Percentiles rank a stretch among this genome's conserved stretches.
Evolutionary conservation across 2,797 vertebrate genomes (phyloP).

Genomic region (Micromesistius poutassou): DNA sequence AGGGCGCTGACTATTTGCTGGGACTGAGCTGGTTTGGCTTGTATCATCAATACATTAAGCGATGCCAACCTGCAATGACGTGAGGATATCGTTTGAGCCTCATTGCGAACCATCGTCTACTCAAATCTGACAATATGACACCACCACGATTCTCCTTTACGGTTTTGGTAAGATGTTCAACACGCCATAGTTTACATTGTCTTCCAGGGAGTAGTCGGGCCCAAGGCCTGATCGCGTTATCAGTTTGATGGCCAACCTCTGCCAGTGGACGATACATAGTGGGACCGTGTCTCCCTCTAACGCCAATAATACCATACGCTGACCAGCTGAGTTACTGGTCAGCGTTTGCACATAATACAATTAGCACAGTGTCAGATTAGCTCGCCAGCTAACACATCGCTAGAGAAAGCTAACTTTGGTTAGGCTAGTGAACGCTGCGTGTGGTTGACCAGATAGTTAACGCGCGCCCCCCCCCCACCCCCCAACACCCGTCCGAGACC

Average conservation of each 20-base stretch:
- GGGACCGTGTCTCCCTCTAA: neutral
- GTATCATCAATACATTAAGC: conserved; percentile 6
- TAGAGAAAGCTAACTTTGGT: neutral
- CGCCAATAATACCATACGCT: neutral
- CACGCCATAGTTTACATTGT: conserved; percentile 22
- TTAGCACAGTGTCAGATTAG: neutral
- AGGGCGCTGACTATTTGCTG: conserved; percentile 56
- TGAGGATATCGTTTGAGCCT: neutral
- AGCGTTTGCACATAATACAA: neutral
- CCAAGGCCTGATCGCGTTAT: conserved; percentile 34
- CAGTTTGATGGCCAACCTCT: conserved; percentile 3
- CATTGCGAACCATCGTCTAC: neutral
- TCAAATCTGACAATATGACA: neutral
- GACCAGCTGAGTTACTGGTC: neutral
- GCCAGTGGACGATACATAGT: neutral
- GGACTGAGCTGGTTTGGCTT: conserved; percentile 24
- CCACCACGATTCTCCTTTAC: neutral
- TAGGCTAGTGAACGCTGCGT: neutral
- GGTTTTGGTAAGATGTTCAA: conserved; percentile 33
- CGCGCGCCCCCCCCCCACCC: neutral
- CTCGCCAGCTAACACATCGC: neutral
- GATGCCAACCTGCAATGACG: neutral
- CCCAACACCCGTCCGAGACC: neutral
- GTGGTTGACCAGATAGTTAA: neutral
- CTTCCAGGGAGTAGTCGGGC: conserved; percentile 30